Evolutionary conservation across 30 jellyfish, hydroid and myxozoan species (phyloP).

Genomic region (Catostylus mosaicus): DNA sequence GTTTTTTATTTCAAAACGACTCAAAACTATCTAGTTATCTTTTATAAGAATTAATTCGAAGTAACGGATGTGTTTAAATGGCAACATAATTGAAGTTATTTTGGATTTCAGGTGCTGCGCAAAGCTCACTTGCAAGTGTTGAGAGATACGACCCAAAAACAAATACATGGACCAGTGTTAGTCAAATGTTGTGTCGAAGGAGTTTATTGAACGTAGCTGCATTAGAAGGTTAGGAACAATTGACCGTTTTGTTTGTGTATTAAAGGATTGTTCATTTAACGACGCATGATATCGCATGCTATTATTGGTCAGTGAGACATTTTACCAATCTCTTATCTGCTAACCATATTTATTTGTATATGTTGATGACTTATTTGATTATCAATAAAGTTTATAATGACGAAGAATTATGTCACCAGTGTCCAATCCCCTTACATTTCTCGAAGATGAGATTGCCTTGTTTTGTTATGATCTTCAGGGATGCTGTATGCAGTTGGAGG

Average conservation of each 20-base stretch:
- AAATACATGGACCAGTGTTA: slow-evolving; percentile 94
- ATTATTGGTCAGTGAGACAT: too few species aligned
- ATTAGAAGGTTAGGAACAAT: slow-evolving; percentile 86
- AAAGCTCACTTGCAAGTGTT: slow-evolving; percentile 92
- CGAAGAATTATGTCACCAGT: too few species aligned
- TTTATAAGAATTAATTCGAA: too few species aligned
- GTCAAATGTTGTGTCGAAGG: slow-evolving; percentile 93
- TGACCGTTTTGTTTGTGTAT: not conserved
- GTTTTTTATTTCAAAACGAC: too few species aligned
- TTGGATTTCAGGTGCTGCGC: slow-evolving; percentile 89
- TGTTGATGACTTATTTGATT: not conserved
- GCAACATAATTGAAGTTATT: not conserved
- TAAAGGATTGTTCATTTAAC: too few species aligned
- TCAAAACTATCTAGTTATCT: too few species aligned
- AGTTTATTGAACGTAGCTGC: slow-evolving; percentile 97
- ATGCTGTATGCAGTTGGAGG: slow-evolving; percentile 98
- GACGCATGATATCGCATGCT: too few species aligned
- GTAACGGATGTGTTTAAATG: too few species aligned
- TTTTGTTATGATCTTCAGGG: slow-evolving; percentile 53
- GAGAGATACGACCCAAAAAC: slow-evolving; percentile 99
- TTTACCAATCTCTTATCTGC: too few species aligned
- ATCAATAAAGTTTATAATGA: too few species aligned
- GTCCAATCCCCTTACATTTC: too few species aligned
- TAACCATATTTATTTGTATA: not conserved
- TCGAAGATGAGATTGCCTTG: too few species aligned